Conservation (phyloP, 2,888 invertebrate species). For the Mimachlamys varia region DNA sequence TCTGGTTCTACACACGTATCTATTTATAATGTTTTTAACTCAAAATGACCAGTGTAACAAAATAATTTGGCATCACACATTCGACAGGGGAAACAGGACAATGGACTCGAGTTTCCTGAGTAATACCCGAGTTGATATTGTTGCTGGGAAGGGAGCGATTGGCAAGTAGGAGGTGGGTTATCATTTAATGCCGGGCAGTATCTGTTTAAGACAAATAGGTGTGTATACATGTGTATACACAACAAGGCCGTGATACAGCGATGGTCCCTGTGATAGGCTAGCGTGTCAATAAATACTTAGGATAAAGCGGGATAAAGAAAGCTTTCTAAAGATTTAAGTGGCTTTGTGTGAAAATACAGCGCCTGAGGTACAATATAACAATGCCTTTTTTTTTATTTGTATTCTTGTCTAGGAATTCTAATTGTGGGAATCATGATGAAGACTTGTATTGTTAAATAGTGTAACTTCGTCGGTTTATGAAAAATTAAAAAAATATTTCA, state of each 20-base stretch:
- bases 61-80: not conserved
- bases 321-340: not conserved
- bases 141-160: not conserved
- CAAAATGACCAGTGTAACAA: not conserved
- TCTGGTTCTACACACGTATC: too few species aligned
- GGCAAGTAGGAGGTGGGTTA: not conserved
- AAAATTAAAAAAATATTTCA: too few species aligned
- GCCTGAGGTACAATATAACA: not conserved
- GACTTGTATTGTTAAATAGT: not conserved
- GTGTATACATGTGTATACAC: not conserved
- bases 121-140: not conserved
- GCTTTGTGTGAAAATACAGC: not conserved
- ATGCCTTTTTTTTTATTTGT: too few species aligned
- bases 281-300: constrained; percentile 9
- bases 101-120: not conserved
- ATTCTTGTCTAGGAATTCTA: not conserved
- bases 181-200: not conserved
- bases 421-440: not conserved
- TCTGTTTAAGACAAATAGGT: not conserved
- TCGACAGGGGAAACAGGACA: too few species aligned
- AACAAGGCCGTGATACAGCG: not conserved
- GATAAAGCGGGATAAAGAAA: not conserved
- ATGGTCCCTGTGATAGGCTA: not conserved
- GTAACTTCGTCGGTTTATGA: too few species aligned
- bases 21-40: not conserved